Base-by-base conservation (phyloP, 1,140 invertebrate genomes). In the Bacillus rossius region DNA sequence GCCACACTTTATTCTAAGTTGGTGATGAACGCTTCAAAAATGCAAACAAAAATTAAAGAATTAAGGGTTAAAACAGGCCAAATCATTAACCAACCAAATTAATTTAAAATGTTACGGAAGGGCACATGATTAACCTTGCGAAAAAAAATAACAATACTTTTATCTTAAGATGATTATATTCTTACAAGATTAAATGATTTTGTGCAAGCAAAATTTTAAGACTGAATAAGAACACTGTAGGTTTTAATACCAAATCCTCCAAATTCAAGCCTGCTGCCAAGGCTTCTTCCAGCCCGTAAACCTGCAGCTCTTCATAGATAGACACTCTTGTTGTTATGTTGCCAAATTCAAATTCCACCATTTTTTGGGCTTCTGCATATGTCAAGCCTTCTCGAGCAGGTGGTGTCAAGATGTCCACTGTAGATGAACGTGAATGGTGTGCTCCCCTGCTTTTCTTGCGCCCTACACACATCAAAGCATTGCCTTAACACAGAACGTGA, bases 261-360 rank as follows among this genome's bases (percentile, higher is more conserved):
- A 17, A 5, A 45, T 45, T n/a, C 5, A 45, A 45, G 20, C 20
- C 42, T 19, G 3, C 8, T 34, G 29, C 29, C 29, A 34, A 4
- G 4, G 29, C 29, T 34, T 34, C 29, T 7, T 34, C 29, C 10
- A 19, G n/a, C 13, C 43, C 17, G 17, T 5, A 7, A 25, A 25
- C 43, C 43, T 19, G 43, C 43, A 45, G 13, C n/a, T 45, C 23
- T 19, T 86, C 82, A 63, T 84, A 82, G 48, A 86, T 75, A 60
- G 71, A 71, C 48, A 83, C 77, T 56, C 81, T 70, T 53, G 79
- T 77, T 42, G 82, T 79, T 69, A 85, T 83, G 13, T 88, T 88
- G 74, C 92, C 87, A 16, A 92, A 75, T 69, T 93, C 89, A 63
- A 93, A 88, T 71, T 92, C 89, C 1, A 94, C 88, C 40, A 91